A percentile compares a stretch with the other conserved stretches of the same genome.
Evolutionary conservation across 2,113 vertebrate species (phyloP).

Genomic region (Hippolais icterina): DNA sequence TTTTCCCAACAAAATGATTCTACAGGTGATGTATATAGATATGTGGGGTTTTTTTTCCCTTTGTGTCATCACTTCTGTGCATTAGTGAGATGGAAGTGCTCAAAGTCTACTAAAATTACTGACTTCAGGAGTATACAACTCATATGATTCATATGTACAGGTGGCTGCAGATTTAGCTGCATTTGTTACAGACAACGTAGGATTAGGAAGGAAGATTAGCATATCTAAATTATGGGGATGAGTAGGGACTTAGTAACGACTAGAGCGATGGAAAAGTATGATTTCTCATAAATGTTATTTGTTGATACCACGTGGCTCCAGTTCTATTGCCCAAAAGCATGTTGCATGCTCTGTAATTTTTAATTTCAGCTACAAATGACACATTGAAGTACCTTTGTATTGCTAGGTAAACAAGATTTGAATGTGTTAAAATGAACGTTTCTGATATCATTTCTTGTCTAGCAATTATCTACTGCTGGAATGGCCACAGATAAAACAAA

Average conservation of each 20-base stretch:
- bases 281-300: not conserved
- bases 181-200: not conserved
- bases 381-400: not conserved
- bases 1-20: not conserved
- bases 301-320: not conserved
- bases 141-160: not conserved
- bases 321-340: not conserved
- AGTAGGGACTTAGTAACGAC: not conserved
- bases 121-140: rapidly evolving
- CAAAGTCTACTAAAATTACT: not conserved
- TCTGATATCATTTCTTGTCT: not conserved
- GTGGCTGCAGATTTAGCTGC: not conserved
- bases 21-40: not conserved
- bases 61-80: not conserved
- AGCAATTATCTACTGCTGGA: not conserved
- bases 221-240: not conserved
- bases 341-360: not conserved
- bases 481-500: not conserved
- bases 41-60: no score
- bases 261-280: not conserved
- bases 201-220: not conserved
- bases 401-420: not conserved
- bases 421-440: not conserved
- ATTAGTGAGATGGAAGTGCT: not conserved
- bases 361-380: not conserved